phyloP scores from a whole-genome alignment of 2,113 vertebrate species.

The Cygnus buccinator region DNA sequence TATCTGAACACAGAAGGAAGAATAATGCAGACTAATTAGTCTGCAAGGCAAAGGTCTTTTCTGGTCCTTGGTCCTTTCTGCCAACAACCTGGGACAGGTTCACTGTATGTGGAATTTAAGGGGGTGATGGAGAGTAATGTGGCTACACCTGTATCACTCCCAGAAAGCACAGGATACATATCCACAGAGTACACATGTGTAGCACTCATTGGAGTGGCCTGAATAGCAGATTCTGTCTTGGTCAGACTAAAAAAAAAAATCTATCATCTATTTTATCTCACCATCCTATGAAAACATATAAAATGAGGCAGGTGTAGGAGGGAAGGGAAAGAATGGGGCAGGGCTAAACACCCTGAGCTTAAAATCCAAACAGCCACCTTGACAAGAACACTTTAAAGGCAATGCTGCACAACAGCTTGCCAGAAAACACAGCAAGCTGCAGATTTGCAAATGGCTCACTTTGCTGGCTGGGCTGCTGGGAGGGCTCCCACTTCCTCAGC shows the following conservation, averaged over 20 bases:
- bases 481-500: neutral
- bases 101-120: neutral
- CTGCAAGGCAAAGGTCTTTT: neutral
- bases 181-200: neutral
- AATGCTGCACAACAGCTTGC: neutral
- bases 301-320: neutral
- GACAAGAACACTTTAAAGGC: rapidly evolving
- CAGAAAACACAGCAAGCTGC: neutral
- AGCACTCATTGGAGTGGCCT: neutral
- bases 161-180: neutral
- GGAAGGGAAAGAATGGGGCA: neutral
- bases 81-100: neutral
- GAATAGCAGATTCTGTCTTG: neutral
- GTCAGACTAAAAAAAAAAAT: neutral
- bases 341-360: neutral
- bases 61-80: neutral
- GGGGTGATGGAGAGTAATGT: neutral
- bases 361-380: neutral
- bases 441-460: neutral
- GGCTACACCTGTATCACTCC: neutral
- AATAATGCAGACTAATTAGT: neutral
- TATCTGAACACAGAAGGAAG: neutral
- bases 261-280: neutral
- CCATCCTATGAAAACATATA: neutral
- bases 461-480: neutral